These are phyloP conservation scores for Gymnocypris eckloni DNA, from an alignment of 2,797 vertebrate genomes.

Conservation along the genomic window DNA sequence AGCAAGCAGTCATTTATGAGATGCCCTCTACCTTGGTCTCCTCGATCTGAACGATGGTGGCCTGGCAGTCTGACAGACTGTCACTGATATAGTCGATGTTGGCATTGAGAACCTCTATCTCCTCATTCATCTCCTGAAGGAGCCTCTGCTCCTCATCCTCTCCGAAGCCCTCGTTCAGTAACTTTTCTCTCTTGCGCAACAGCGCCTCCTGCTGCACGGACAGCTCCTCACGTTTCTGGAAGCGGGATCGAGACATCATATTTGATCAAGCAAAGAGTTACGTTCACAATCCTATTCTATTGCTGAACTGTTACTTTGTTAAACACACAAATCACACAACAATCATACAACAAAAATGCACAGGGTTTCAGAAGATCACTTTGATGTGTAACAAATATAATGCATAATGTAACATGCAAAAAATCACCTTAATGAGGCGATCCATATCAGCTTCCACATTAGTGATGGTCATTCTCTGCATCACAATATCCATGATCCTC, in stretches of 20 bases:
- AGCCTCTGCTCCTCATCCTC: slow-evolving; percentile 87
- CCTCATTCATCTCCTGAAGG: slow-evolving; percentile 92
- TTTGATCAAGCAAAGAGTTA: not conserved
- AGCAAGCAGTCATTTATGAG: not conserved
- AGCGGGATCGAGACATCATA: not conserved
- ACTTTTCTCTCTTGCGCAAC: slow-evolving; percentile 82
- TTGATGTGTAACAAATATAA: not conserved
- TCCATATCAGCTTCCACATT: slow-evolving; percentile 98
- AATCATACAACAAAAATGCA: not conserved
- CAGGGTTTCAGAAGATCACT: not conserved
- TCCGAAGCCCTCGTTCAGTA: slow-evolving; percentile 78
- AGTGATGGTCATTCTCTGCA: slow-evolving; percentile 95
- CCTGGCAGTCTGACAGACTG: slow-evolving; percentile 95
- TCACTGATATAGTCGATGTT: slow-evolving; percentile 99
- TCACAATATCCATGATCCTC: slow-evolving; percentile 91
- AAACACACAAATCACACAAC: not conserved
- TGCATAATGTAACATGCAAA: not conserved
- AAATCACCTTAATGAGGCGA: slow-evolving; percentile 89
- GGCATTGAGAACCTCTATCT: slow-evolving; percentile 93
- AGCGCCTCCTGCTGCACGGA: slow-evolving; percentile 89
- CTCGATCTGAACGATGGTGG: slow-evolving; percentile 97
- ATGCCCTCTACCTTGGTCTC: slow-evolving; percentile 88
- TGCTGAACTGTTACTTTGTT: not conserved
- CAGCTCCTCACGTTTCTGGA: slow-evolving; percentile 96
- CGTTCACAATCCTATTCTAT: not conserved